Base-by-base conservation (phyloP, 2,113 vertebrate genomes). In the Oreochromis tanganicae region DNA sequence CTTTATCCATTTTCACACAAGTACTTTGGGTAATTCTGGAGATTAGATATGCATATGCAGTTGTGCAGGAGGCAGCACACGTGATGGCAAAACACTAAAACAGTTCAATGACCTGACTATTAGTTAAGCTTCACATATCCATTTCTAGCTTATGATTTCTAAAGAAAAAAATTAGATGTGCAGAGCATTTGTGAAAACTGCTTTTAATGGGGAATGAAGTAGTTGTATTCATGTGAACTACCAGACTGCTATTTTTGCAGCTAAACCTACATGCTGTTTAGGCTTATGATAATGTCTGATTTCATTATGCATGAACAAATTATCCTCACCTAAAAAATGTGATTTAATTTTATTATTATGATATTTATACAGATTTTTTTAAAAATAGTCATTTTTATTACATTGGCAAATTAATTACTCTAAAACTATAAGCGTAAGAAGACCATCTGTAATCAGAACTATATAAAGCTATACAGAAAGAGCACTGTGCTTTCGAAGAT, bases 401-500 rank as follows among this genome's bases (percentile, higher is more conserved):
- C 38, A 34, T 14, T 71, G 12, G 0, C 5, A 3, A 73, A 27
- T 73, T 43, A 73, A 73, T 73, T 46, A 73, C 66, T 46, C 38
- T 43, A 8, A 43, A 46, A 73, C 14, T 43, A 27, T 2, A 16
- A 21, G 66, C 0, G 1, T 46, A 43, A 43, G 24, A 43, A 71
- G 5, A 43, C n/a, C 66, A 43, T 43, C 38, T 27, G 66, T 43
- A 73, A 73, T 73, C 21, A 73, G 24, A 10, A 73, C 3, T 46
- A 16, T 46, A 43, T 14, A 71, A 71, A 71, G 38, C 66, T 43
- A 71, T 1, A 9, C 12, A 24, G 4, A 43, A 71, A 71, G 7
- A 43, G 12, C 66, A 71, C 36, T 0, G 66, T 46, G 66, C 5
- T 73, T 73, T 27, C 0, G 0, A 21, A 17, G 21, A 46, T 27